Conservation (phyloP, 2,113 vertebrate species). For the Phalacrocorax aristotelis region DNA sequence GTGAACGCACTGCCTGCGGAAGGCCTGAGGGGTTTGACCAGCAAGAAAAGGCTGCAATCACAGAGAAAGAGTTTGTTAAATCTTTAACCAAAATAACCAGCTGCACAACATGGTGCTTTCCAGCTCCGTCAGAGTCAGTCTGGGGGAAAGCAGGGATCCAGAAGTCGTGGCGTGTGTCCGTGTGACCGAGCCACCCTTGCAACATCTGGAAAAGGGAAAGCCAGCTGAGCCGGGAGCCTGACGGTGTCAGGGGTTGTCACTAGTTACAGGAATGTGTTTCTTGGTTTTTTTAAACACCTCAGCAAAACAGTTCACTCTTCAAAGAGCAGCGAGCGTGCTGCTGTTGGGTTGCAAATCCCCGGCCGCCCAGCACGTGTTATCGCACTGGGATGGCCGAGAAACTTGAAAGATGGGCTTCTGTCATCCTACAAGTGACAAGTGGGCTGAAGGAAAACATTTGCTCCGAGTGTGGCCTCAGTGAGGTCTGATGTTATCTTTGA, state of each 20-base stretch:
- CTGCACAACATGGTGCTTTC: background rate
- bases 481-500: constrained; percentile 51
- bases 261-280: background rate
- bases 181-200: background rate
- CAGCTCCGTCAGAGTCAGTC: background rate
- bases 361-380: constrained; percentile 10
- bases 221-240: background rate
- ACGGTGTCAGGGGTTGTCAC: background rate
- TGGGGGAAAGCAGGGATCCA: background rate
- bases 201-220: constrained; percentile 20
- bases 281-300: background rate
- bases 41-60: background rate
- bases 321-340: background rate
- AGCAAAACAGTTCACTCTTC: background rate
- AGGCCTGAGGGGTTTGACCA: background rate
- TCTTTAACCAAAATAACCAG: background rate
- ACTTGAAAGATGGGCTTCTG: constrained; percentile 29
- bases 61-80: background rate
- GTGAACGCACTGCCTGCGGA: background rate
- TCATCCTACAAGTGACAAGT: constrained; percentile 43
- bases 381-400: constrained; percentile 31
- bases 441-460: constrained; percentile 53
- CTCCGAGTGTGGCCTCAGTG: background rate
- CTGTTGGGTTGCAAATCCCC: constrained; percentile 40
- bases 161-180: background rate